Conservation (phyloP, 2,797 vertebrate genomes). For the Acipenser transmontanus region DNA sequence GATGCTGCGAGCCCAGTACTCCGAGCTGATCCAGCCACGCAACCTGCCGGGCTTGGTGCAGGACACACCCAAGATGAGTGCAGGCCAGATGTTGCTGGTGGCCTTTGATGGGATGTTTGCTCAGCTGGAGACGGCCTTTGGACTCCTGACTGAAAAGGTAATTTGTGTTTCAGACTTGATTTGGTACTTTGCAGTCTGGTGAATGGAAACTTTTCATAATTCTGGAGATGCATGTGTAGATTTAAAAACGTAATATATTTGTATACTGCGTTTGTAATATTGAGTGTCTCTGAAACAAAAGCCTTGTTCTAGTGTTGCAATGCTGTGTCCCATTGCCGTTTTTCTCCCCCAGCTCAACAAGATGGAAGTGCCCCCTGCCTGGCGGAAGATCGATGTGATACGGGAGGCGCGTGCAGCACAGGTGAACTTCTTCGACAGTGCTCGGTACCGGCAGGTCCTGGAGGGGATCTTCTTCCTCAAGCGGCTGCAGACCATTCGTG, state of each 20-base stretch:
- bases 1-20: conserved; percentile 87
- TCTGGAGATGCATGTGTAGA: too few relatives aligned
- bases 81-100: conserved; percentile 94
- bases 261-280: too few relatives aligned
- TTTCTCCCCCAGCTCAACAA: conserved; percentile 73
- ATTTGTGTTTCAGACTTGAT: background rate
- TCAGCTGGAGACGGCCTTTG: conserved; percentile 92
- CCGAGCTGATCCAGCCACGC: conserved; percentile 94
- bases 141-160: conserved; percentile 93
- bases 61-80: conserved; percentile 95
- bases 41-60: conserved; percentile 70
- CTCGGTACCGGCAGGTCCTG: conserved; percentile 77
- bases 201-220: conserved; percentile 2
- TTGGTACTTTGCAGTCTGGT: too few relatives aligned
- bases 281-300: too few relatives aligned
- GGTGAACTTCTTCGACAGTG: conserved; percentile 82
- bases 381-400: conserved; percentile 91
- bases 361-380: conserved; percentile 84
- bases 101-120: conserved; percentile 98
- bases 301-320: too few relatives aligned
- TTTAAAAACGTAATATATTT: too few relatives aligned
- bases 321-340: too few relatives aligned
- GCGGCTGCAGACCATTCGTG: conserved; percentile 88
- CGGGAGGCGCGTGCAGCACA: conserved; percentile 83
- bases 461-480: conserved; percentile 95